These are phyloP conservation scores for Paraescarpia echinospica DNA, from an alignment of 1,140 invertebrate species.

Conservation along the genomic window DNA sequence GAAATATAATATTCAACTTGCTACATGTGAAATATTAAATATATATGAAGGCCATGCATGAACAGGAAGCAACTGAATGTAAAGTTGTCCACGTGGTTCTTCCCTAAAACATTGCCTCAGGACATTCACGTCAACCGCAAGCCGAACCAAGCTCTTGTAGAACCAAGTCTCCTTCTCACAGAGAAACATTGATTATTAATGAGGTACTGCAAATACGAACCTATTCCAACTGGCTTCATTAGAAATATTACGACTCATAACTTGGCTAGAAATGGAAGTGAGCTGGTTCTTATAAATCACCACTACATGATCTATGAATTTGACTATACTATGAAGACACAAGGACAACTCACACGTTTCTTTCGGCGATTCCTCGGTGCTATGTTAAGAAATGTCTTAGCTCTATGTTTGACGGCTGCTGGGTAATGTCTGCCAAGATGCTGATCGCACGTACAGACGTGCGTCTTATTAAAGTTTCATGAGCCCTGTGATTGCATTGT, in stretches of 20 bases:
- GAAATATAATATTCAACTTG: background rate
- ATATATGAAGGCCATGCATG: background rate
- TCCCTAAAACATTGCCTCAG: background rate
- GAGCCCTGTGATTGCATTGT: background rate
- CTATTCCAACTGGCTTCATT: background rate
- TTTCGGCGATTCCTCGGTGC: background rate
- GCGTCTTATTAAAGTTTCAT: background rate
- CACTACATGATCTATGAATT: background rate
- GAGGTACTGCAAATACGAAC: background rate
- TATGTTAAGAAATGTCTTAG: background rate
- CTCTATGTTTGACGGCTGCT: background rate
- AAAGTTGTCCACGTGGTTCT: background rate
- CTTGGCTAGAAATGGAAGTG: background rate
- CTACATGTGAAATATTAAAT: background rate
- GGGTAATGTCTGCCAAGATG: background rate
- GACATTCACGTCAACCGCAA: background rate
- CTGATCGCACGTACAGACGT: background rate
- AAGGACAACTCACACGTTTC: background rate
- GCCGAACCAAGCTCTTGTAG: background rate
- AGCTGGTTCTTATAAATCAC: background rate
- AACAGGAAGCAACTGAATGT: background rate
- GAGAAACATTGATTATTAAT: background rate
- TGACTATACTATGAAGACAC: background rate
- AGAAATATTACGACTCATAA: background rate
- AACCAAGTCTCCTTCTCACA: background rate